Evolutionary conservation across 1,140 invertebrate genomes (phyloP).

Genomic region (Acromyrmex charruanus): DNA sequence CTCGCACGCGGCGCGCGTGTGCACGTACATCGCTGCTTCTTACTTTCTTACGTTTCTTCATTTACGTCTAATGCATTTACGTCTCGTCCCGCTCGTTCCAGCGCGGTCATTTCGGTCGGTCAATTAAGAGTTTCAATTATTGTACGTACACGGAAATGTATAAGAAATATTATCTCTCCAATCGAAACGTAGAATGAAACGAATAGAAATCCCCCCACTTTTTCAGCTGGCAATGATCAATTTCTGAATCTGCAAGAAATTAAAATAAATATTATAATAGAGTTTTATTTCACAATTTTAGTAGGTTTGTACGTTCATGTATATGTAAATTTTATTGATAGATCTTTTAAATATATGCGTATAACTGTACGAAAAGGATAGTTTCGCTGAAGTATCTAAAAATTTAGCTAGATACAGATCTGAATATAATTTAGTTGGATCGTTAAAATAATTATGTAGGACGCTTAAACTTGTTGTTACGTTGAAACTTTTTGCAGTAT

Average conservation of each 20-base stretch:
- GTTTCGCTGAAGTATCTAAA: no score
- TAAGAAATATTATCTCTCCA: slow-evolving; percentile 6
- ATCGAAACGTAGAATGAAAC: background rate
- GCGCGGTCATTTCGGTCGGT: background rate
- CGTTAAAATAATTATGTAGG: no score
- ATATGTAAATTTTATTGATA: background rate
- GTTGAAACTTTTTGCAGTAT: no score
- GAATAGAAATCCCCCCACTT: background rate
- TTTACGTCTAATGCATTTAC: background rate
- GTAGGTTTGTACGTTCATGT: background rate
- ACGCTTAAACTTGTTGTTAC: no score
- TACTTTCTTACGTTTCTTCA: slow-evolving; percentile 22
- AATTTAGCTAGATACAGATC: no score
- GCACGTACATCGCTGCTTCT: background rate
- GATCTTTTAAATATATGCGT: background rate
- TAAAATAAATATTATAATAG: no score
- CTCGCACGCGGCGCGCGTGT: background rate
- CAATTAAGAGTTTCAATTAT: slow-evolving; percentile 46
- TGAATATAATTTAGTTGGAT: no score
- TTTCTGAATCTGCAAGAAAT: background rate
- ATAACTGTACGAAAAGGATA: no score
- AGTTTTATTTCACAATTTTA: background rate
- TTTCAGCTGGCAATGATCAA: background rate
- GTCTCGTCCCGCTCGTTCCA: slow-evolving; percentile 40
- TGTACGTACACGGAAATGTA: background rate